These are phyloP conservation scores for Ondatra zibethicus DNA, from an alignment of 2,113 vertebrate genomes.

Conservation along the genomic window DNA sequence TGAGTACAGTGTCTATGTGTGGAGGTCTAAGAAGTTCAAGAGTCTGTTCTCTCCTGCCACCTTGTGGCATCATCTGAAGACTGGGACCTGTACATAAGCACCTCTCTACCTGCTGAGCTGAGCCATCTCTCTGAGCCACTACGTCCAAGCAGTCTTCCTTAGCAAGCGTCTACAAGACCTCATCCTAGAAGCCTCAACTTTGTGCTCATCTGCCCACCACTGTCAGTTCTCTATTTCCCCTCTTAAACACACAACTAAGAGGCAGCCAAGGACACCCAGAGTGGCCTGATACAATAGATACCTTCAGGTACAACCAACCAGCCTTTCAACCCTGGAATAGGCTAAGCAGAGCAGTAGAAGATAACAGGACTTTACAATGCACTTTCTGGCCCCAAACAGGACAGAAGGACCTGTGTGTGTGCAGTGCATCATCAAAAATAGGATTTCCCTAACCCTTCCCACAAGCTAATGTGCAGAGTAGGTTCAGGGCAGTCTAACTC, in stretches of 20 bases:
- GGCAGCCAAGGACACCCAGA: background rate
- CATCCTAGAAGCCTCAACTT: background rate
- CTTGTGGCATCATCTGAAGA: background rate
- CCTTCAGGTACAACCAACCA: background rate
- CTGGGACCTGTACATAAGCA: background rate
- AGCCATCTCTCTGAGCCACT: background rate
- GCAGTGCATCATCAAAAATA: background rate
- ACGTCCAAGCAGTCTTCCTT: background rate
- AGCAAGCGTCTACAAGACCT: background rate
- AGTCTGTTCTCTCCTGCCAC: conserved; percentile 3
- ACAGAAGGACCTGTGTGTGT: background rate
- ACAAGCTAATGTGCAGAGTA: background rate
- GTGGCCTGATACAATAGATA: background rate
- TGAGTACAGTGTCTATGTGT: background rate
- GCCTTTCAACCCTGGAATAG: background rate
- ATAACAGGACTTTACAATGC: background rate
- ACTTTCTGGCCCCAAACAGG: background rate
- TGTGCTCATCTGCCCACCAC: background rate
- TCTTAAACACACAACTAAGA: background rate
- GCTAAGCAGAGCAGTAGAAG: background rate
- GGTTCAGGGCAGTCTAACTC: background rate
- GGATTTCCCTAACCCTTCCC: background rate
- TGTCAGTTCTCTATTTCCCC: background rate
- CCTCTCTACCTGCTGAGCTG: background rate
- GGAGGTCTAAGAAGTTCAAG: background rate